Conservation (phyloP, 2,797 vertebrate species). For the Ataeniobius toweri region DNA sequence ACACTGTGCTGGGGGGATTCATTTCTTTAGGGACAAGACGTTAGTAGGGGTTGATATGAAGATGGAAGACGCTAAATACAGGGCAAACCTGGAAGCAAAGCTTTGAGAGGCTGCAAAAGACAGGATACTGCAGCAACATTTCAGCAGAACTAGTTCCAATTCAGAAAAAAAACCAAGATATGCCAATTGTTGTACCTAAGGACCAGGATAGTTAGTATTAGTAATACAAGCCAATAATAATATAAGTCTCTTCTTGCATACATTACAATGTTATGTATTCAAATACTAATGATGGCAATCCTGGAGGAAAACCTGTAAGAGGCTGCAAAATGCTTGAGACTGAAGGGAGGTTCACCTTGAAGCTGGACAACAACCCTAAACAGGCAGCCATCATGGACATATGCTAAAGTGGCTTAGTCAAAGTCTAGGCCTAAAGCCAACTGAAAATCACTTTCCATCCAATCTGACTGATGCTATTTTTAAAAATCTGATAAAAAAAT, state of each 20-base stretch:
- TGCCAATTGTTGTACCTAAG: background rate
- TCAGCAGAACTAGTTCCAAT: background rate
- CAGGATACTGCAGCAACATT: background rate
- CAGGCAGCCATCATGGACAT: too few species aligned
- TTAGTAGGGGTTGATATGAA: background rate
- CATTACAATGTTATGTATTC: background rate
- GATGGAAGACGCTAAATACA: background rate
- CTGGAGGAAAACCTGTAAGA: too few species aligned
- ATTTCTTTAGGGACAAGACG: too few species aligned
- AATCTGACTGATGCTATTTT: too few species aligned
- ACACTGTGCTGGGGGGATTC: too few species aligned
- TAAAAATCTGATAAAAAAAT: too few species aligned
- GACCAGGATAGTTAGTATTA: background rate
- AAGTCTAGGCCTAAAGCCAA: too few species aligned
- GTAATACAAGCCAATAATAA: background rate
- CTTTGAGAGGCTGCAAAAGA: background rate
- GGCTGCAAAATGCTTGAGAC: background rate
- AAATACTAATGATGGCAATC: background rate
- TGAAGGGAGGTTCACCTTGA: background rate
- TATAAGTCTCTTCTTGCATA: background rate
- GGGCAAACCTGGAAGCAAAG: background rate
- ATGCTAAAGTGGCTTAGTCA: too few species aligned
- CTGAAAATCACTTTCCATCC: too few species aligned
- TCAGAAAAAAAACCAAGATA: too few species aligned
- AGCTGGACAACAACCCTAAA: background rate